phyloP scores from a whole-genome alignment of 2,113 vertebrate species.

The Pholis gunnellus region DNA sequence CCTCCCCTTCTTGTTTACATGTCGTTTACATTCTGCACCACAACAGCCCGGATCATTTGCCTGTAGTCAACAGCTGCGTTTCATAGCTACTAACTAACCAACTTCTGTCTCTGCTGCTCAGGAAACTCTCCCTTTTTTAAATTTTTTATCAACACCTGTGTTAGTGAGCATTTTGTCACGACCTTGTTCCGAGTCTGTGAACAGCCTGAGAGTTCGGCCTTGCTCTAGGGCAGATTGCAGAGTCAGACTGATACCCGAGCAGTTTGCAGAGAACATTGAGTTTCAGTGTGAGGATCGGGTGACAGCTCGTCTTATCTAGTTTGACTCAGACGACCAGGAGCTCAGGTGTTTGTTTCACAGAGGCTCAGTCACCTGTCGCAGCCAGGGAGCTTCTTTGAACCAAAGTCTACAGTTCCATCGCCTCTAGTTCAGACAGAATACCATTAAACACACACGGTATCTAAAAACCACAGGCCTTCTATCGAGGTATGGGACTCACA shows the following conservation, averaged over 20 bases:
- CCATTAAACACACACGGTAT: background rate
- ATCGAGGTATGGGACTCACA: slow-evolving; percentile 67
- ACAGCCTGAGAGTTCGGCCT: slow-evolving; percentile 34
- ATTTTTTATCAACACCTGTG: background rate
- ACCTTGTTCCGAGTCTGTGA: slow-evolving; percentile 22
- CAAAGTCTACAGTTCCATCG: background rate
- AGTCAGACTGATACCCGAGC: slow-evolving; percentile 41
- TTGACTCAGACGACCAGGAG: slow-evolving; percentile 5
- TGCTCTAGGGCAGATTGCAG: slow-evolving; percentile 26
- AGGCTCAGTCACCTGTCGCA: slow-evolving; percentile 17
- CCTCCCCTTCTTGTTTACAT: slow-evolving; percentile 49
- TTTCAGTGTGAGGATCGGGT: slow-evolving; percentile 48
- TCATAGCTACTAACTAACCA: background rate
- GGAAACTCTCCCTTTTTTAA: background rate
- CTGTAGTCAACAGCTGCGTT: slow-evolving; percentile 9
- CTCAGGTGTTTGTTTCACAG: slow-evolving; percentile 49
- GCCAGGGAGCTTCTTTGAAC: background rate
- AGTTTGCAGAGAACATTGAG: slow-evolving; percentile 21
- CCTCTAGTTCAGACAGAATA: background rate
- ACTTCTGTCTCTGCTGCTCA: background rate
- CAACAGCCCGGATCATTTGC: slow-evolving; percentile 25
- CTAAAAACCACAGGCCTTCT: background rate
- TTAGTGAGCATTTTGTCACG: background rate
- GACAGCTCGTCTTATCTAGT: slow-evolving; percentile 44
- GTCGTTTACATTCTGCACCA: slow-evolving; percentile 43